phyloP scores from a whole-genome alignment of 2,113 vertebrate species.

The Sterrhoptilus dennistouni region DNA sequence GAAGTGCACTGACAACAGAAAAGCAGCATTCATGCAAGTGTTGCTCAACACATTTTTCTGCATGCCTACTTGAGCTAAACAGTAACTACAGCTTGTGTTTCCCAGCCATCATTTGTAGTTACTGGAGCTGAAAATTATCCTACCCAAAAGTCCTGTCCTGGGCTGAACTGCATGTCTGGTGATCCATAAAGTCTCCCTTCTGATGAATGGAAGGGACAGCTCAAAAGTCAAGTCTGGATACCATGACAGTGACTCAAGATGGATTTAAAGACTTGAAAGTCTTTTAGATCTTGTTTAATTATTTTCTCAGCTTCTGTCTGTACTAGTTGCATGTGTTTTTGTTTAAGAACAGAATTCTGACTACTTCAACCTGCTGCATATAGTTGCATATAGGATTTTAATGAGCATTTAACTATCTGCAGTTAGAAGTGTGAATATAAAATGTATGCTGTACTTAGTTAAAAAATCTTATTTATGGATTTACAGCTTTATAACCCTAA shows the following conservation, averaged over 20 bases:
- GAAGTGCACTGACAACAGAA: neutral
- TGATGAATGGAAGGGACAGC: neutral
- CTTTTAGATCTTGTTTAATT: neutral
- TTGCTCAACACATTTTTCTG: neutral
- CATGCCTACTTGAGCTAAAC: neutral
- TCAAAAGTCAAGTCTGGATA: neutral
- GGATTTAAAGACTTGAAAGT: neutral
- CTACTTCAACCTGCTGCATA: neutral
- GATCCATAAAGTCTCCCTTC: neutral
- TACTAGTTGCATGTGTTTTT: neutral
- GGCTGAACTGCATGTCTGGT: rapidly evolving
- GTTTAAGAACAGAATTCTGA: neutral
- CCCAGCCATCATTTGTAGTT: neutral
- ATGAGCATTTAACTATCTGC: neutral
- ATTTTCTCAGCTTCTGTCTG: neutral
- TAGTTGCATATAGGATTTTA: neutral
- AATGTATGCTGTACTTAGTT: neutral
- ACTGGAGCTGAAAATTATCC: neutral
- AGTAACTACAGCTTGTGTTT: neutral
- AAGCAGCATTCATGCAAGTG: neutral
- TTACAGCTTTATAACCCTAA: neutral
- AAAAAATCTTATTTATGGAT: neutral
- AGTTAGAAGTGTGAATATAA: neutral
- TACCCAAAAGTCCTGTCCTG: neutral
- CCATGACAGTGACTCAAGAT: neutral